These are phyloP conservation scores for Cheilosia soror DNA, from an alignment of 2,888 invertebrate genomes.

Conservation along the genomic window DNA sequence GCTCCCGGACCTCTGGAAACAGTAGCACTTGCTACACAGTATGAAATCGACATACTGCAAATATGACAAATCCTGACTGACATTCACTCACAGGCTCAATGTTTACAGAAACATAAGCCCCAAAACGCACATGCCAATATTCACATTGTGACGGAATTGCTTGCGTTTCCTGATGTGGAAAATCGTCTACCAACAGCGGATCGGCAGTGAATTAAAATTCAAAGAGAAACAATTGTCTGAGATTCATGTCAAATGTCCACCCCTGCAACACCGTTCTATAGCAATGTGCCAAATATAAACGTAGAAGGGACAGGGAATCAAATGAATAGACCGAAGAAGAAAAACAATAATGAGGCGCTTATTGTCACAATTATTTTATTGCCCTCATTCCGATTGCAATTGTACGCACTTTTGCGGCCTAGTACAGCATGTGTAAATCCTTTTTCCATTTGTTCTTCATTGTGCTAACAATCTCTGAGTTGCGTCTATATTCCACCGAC, in stretches of 20 bases:
- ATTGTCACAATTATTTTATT: conserved; percentile 84
- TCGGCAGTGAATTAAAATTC: conserved; percentile 48
- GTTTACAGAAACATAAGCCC: conserved; percentile 60
- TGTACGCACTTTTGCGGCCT: conserved; percentile 72
- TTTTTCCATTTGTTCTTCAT: conserved; percentile 68
- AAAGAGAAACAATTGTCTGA: conserved; percentile 56
- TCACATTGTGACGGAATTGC: conserved; percentile 53
- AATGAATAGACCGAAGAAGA: conserved; percentile 52
- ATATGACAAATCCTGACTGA: conserved; percentile 73
- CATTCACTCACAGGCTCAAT: conserved; percentile 48
- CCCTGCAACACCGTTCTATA: conserved; percentile 56
- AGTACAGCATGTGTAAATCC: conserved; percentile 73
- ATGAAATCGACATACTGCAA: conserved; percentile 9
- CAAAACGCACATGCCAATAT: conserved; percentile 67
- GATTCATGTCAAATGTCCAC: conserved; percentile 51
- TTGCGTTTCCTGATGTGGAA: conserved; percentile 63
- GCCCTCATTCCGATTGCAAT: conserved; percentile 75
- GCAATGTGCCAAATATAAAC: conserved; percentile 51
- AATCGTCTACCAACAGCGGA: conserved; percentile 42
- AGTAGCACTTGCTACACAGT: conserved; percentile 47
- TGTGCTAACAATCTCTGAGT: conserved; percentile 59
- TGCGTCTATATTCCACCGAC: conserved; percentile 42
- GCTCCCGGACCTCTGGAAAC: neutral
- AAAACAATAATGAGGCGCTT: conserved; percentile 83
- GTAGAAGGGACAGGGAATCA: conserved; percentile 63